Evolutionary conservation across 2,888 invertebrate genomes (phyloP).

Genomic region (Electrophaes corylata): DNA sequence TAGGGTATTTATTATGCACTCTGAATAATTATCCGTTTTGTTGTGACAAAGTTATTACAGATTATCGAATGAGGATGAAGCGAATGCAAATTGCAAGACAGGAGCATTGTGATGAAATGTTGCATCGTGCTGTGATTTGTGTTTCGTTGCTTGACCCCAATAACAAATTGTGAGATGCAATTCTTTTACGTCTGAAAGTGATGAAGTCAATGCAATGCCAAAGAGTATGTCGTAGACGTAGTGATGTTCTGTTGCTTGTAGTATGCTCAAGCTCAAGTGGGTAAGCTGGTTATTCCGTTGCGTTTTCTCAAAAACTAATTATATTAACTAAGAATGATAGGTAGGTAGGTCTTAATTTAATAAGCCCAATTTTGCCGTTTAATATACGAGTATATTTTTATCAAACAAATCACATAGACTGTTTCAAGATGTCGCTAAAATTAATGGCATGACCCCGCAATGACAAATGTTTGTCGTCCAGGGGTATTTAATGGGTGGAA

Average conservation of each 20-base stretch:
- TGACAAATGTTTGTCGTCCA: conserved; percentile 69
- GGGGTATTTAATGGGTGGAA: conserved; percentile 78
- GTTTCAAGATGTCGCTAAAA: conserved; percentile 52
- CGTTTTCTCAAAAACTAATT: not conserved
- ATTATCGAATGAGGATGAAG: conserved; percentile 40
- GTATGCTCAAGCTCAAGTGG: not conserved
- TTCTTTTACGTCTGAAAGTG: not conserved
- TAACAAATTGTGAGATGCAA: not conserved
- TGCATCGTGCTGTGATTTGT: conserved; percentile 1
- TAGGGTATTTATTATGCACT: conserved; percentile 69
- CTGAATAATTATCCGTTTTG: conserved; percentile 70
- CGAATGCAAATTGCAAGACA: conserved; percentile 19
- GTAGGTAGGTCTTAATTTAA: no score
- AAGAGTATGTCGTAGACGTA: not conserved
- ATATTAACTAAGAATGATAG: not conserved
- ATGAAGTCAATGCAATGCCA: not conserved
- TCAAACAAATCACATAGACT: conserved; percentile 34
- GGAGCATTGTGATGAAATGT: conserved; percentile 2
- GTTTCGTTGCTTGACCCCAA: conserved; percentile 1
- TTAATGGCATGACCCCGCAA: conserved; percentile 59
- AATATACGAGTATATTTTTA: conserved; percentile 4
- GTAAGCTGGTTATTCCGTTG: no score
- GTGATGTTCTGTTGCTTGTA: not conserved
- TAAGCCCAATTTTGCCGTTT: no score
- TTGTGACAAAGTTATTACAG: conserved; percentile 54